These are phyloP conservation scores for Agyllia agylla DNA, from an alignment of 2,888 invertebrate genomes.

Conservation along the genomic window DNA sequence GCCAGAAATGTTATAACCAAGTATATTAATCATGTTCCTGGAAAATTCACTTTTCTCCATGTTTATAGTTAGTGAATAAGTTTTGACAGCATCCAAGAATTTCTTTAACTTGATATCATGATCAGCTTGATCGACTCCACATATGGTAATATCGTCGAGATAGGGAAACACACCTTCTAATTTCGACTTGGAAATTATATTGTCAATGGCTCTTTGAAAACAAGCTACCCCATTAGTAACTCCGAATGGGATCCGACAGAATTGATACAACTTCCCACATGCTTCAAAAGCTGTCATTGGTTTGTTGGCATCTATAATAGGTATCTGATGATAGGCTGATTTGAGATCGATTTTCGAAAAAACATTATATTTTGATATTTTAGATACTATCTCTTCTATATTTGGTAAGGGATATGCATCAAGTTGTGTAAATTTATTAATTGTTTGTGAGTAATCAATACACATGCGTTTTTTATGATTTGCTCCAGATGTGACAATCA, in stretches of 20 bases:
- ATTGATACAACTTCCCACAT: neutral
- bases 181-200: neutral
- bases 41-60: neutral
- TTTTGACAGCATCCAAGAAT: neutral
- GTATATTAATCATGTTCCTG: neutral
- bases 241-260: neutral
- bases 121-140: neutral
- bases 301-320: neutral
- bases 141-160: neutral
- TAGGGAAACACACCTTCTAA: neutral
- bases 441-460: slow-evolving; percentile 16
- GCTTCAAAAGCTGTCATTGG: neutral
- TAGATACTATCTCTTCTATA: slow-evolving; percentile 6
- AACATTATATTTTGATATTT: slow-evolving; percentile 8
- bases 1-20: neutral
- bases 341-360: slow-evolving; percentile 10
- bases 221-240: slow-evolving; percentile 8
- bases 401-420: slow-evolving; percentile 18
- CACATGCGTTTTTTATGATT: slow-evolving; percentile 11
- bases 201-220: slow-evolving; percentile 8
- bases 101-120: neutral
- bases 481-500: neutral
- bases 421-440: slow-evolving; percentile 10
- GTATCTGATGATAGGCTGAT: neutral
- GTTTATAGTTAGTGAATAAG: neutral